Evolutionary conservation across 2,113 vertebrate genomes (phyloP).

Genomic region (Fregetta grallaria): DNA sequence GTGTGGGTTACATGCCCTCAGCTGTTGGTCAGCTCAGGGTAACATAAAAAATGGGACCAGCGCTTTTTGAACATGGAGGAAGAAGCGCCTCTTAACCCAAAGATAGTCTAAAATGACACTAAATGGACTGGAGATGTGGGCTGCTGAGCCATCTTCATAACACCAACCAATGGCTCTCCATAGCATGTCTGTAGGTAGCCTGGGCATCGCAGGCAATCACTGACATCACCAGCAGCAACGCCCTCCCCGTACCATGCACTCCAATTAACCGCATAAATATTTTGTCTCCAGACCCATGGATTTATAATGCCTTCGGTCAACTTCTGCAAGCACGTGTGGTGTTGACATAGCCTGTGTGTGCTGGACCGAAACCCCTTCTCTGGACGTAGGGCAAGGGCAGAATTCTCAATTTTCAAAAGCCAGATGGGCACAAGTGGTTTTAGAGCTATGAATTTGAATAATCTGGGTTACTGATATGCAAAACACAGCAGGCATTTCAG

Average conservation of each 20-base stretch:
- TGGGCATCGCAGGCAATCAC: neutral
- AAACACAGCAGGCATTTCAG: neutral
- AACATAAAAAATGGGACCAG: accelerated
- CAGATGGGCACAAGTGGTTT: neutral
- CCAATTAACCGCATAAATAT: neutral
- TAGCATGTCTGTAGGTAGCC: neutral
- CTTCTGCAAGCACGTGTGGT: neutral
- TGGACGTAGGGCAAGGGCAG: neutral
- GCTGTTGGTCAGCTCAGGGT: neutral
- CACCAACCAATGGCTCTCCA: accelerated
- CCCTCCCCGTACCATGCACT: accelerated
- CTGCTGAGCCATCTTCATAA: neutral
- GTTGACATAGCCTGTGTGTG: accelerated
- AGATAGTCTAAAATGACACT: accelerated
- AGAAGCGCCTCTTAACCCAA: neutral
- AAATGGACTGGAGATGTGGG: neutral
- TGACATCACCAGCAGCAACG: accelerated
- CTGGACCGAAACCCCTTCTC: neutral
- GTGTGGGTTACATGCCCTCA: neutral
- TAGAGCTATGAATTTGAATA: neutral
- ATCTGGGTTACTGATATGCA: neutral
- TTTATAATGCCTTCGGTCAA: neutral
- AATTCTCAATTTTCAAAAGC: neutral
- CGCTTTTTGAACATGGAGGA: accelerated
- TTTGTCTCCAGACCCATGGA: neutral